Percentiles rank a stretch among this genome's conserved stretches.
Conservation (phyloP, 2,888 invertebrate species). For the Pilophorus perplexus region DNA sequence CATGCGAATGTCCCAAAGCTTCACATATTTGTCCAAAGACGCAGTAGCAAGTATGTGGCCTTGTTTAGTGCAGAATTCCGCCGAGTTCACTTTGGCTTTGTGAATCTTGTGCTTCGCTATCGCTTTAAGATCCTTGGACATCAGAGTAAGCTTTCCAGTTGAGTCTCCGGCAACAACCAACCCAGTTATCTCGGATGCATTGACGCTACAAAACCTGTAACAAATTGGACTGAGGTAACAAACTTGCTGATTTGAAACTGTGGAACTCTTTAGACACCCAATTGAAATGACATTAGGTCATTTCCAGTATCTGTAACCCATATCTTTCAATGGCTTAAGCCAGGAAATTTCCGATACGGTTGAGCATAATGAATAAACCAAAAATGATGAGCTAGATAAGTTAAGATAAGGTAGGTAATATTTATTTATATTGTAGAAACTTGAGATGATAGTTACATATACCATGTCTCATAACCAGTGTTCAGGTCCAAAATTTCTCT, state of each 20-base stretch:
- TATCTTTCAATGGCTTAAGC: too few relatives aligned
- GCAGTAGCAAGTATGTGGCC: constrained; percentile 48
- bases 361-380: too few relatives aligned
- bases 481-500: constrained; percentile 28
- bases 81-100: constrained; percentile 47
- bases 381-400: background rate
- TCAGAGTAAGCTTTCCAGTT: constrained; percentile 46
- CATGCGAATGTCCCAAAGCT: constrained; percentile 49
- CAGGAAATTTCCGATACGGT: too few relatives aligned
- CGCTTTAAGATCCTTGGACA: constrained; percentile 45
- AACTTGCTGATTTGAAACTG: too few relatives aligned
- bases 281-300: too few relatives aligned
- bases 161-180: constrained; percentile 48
- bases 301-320: too few relatives aligned
- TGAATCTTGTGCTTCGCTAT: constrained; percentile 46
- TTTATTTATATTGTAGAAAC: background rate
- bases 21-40: constrained; percentile 48
- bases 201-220: constrained; percentile 46
- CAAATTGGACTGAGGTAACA: too few relatives aligned
- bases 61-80: constrained; percentile 48
- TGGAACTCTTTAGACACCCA: too few relatives aligned
- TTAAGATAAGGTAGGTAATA: background rate
- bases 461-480: constrained; percentile 46
- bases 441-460: constrained; percentile 12
- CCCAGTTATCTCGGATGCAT: constrained; percentile 45